Conservation (phyloP, 2,113 vertebrate species). For the Sphaerodactylus townsendi region DNA sequence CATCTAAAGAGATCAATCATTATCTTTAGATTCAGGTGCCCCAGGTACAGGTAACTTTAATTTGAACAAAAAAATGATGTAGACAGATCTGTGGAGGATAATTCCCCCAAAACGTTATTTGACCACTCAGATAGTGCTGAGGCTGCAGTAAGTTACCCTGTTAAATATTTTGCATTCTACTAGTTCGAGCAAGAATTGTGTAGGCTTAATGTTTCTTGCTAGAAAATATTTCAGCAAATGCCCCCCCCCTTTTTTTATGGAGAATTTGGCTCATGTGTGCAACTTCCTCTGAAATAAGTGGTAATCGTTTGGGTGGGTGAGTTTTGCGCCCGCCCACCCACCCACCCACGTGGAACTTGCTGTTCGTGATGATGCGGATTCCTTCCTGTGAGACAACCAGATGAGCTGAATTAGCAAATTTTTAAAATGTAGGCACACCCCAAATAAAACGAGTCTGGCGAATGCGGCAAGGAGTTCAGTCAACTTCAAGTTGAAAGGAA, state of each 20-base stretch:
- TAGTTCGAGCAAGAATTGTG: not conserved
- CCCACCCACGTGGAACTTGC: not conserved
- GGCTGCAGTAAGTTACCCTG: not conserved
- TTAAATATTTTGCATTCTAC: not conserved
- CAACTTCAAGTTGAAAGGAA: fast-evolving
- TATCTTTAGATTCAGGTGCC: not conserved
- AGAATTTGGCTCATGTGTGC: not conserved
- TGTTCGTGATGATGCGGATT: too few relatives aligned
- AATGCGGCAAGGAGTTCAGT: fast-evolving
- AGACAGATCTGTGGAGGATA: not conserved
- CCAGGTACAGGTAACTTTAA: not conserved
- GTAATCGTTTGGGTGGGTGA: not conserved
- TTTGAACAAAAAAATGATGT: not conserved
- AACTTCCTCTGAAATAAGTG: not conserved
- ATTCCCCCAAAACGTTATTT: too few relatives aligned
- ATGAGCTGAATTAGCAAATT: not conserved
- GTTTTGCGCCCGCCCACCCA: not conserved
- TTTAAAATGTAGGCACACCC: not conserved
- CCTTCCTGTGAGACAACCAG: not conserved
- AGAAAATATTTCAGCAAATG: not conserved
- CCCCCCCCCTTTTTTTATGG: not conserved
- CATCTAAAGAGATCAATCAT: too few relatives aligned
- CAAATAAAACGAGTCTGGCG: not conserved
- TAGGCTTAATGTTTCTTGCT: not conserved
- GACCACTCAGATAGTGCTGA: not conserved